Conservation (phyloP, 2,797 vertebrate species). For the Sebastes kiyomatsui region DNA sequence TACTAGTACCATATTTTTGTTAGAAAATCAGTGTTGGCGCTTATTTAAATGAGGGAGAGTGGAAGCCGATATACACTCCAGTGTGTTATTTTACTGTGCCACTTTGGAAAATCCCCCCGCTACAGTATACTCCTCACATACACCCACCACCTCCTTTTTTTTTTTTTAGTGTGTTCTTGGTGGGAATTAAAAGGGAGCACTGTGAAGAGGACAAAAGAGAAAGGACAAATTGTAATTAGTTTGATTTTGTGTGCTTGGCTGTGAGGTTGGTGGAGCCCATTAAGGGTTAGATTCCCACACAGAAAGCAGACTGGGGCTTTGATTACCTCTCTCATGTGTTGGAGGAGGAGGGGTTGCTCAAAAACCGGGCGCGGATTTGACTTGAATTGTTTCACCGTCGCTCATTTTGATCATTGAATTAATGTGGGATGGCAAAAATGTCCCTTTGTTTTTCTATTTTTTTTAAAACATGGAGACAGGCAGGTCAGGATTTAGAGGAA, state of each 20-base stretch:
- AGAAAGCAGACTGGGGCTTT: constrained; percentile 53
- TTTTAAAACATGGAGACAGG: not conserved
- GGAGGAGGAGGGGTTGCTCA: not conserved
- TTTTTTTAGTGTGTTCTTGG: constrained; percentile 63
- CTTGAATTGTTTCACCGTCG: constrained; percentile 28
- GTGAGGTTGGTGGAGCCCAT: constrained; percentile 52
- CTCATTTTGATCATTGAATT: constrained; percentile 69
- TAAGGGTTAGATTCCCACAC: constrained; percentile 66
- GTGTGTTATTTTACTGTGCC: constrained; percentile 75
- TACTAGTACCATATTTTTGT: constrained; percentile 77
- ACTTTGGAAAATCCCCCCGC: constrained; percentile 71
- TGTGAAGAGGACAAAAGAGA: constrained; percentile 72
- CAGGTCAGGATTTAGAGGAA: constrained; percentile 33
- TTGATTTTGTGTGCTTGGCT: constrained; percentile 66
- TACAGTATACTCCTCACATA: not conserved
- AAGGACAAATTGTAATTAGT: constrained; percentile 79
- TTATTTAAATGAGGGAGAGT: constrained; percentile 80
- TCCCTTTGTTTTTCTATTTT: not conserved
- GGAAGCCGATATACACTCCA: constrained; percentile 71
- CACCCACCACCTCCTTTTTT: not conserved
- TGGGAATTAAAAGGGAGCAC: constrained; percentile 70
- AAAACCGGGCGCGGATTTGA: not conserved
- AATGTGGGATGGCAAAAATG: constrained; percentile 9
- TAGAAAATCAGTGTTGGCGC: constrained; percentile 76
- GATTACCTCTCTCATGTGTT: constrained; percentile 50